These are phyloP conservation scores for Volucella zonaria DNA, from an alignment of 2,888 invertebrate species.

Conservation along the genomic window DNA sequence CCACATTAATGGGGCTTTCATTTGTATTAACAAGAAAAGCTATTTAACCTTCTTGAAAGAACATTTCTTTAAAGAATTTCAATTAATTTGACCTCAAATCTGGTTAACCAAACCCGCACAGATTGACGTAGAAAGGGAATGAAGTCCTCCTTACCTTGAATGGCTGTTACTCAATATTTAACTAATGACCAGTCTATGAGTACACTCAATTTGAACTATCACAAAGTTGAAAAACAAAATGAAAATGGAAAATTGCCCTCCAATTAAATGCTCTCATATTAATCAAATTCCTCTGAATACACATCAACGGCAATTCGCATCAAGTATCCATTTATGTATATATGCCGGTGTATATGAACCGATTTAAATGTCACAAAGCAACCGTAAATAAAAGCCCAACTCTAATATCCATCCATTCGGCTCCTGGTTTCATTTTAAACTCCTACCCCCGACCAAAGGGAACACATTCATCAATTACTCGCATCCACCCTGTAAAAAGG, in stretches of 20 bases:
- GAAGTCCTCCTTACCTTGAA: background rate
- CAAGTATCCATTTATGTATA: constrained; percentile 44
- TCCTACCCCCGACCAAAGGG: too few species aligned
- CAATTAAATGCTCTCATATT: constrained; percentile 66
- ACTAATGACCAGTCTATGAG: constrained; percentile 9
- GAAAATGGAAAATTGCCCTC: constrained; percentile 29
- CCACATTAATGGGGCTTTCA: too few species aligned
- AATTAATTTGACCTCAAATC: too few species aligned
- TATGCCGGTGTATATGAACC: background rate
- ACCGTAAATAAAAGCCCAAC: constrained; percentile 46
- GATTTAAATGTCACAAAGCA: constrained; percentile 70
- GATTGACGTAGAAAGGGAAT: too few species aligned
- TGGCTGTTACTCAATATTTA: background rate
- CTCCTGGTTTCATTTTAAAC: too few species aligned
- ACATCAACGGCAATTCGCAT: constrained; percentile 19
- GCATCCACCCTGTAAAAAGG: constrained; percentile 54
- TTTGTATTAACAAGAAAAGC: too few species aligned
- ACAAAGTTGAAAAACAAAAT: constrained; percentile 26
- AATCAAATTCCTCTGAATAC: constrained; percentile 48
- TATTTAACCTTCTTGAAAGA: too few species aligned
- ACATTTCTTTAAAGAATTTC: too few species aligned
- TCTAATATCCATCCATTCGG: background rate
- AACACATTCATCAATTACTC: constrained; percentile 68
- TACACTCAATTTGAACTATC: constrained; percentile 25
- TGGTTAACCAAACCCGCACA: too few species aligned